Percentiles rank a stretch among this genome's conserved stretches.
These are phyloP conservation scores for Channa argus DNA, from an alignment of 2,113 vertebrate species.

Conservation along the genomic window DNA sequence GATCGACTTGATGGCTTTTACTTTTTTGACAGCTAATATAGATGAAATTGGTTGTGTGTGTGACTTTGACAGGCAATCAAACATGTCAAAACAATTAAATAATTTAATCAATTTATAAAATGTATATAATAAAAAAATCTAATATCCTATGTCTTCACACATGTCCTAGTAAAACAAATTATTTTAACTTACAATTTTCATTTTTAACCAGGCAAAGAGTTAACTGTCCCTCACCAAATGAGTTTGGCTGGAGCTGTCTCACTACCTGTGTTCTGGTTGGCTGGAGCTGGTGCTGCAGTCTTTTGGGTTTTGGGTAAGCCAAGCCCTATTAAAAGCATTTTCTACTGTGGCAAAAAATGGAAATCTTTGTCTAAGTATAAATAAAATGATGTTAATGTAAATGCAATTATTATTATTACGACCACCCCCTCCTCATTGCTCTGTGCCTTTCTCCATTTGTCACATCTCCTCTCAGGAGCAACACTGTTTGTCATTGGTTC, in stretches of 20 bases:
- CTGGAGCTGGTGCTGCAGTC: constrained; percentile 90
- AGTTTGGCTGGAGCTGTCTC: constrained; percentile 87
- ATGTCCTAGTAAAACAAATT: too few species aligned
- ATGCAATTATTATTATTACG: background rate
- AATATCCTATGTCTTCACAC: too few species aligned
- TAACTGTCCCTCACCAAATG: constrained; percentile 88
- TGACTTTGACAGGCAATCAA: background rate
- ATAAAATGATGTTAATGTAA: background rate
- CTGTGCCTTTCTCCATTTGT: constrained; percentile 22
- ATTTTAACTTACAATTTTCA: constrained; percentile 3
- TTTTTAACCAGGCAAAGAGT: constrained; percentile 84
- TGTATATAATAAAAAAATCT: too few species aligned
- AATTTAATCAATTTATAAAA: too few species aligned
- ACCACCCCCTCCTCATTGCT: background rate
- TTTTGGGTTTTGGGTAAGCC: constrained; percentile 93
- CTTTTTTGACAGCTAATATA: too few species aligned
- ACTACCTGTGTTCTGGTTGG: constrained; percentile 94
- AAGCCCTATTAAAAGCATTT: background rate
- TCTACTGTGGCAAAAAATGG: background rate
- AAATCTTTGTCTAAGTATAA: background rate
- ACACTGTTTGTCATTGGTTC: constrained; percentile 90
- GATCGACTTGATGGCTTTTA: background rate
- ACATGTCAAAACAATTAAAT: background rate
- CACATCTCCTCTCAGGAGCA: constrained; percentile 82
- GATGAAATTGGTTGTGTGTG: background rate